A percentile compares a stretch with the other conserved stretches of the same genome.
These are phyloP conservation scores for Steatocranus sp. DNA, from an alignment of 2,797 vertebrate species.

Conservation along the genomic window DNA sequence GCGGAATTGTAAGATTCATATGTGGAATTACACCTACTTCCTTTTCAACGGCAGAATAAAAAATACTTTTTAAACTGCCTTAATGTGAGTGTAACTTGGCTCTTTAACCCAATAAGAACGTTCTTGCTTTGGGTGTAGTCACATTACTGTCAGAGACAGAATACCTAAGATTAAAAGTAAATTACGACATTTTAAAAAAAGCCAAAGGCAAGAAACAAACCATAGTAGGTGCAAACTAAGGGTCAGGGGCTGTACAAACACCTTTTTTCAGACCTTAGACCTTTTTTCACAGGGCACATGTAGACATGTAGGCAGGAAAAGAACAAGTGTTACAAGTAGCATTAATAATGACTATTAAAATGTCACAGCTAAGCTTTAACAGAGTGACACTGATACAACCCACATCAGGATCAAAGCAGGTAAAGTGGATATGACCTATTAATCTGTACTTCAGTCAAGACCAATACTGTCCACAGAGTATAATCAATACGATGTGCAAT, in stretches of 20 bases:
- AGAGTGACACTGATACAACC: neutral
- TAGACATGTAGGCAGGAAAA: neutral
- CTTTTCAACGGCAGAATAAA: neutral
- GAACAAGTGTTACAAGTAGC: neutral
- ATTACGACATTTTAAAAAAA: neutral
- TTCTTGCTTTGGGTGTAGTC: neutral
- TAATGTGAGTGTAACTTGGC: neutral
- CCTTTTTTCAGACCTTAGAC: neutral
- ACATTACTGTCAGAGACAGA: neutral
- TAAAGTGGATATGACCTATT: neutral
- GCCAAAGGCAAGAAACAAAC: neutral
- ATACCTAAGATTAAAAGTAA: neutral
- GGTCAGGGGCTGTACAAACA: rapidly evolving
- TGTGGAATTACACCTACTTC: neutral
- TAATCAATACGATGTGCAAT: neutral
- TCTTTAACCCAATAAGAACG: neutral
- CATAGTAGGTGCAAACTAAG: neutral
- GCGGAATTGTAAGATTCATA: neutral
- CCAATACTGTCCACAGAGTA: neutral
- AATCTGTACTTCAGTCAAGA: neutral
- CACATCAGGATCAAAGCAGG: neutral
- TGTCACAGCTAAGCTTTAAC: neutral
- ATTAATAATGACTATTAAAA: neutral
- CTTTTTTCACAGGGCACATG: neutral
- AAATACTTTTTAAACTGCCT: neutral